A percentile compares a stretch with the other conserved stretches of the same genome.
Conservation (phyloP, 2,113 vertebrate species). For the Sapayoa aenigma region DNA sequence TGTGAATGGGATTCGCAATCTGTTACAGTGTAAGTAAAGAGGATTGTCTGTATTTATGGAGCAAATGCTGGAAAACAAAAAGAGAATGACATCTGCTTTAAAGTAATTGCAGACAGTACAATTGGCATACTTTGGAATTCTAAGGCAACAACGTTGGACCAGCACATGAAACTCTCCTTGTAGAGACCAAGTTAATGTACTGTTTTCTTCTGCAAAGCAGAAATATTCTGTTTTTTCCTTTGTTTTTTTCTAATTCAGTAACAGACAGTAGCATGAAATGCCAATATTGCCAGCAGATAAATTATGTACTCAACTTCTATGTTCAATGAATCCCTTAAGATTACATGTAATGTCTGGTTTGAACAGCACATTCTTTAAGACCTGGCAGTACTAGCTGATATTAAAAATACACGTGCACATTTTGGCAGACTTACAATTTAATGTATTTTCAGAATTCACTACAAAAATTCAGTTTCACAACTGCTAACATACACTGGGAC, state of each 20-base stretch:
- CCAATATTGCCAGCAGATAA: neutral
- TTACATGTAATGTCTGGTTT: neutral
- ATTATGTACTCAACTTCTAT: neutral
- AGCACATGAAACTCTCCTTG: neutral
- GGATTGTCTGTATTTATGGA: neutral
- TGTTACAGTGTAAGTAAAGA: neutral
- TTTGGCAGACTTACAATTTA: neutral
- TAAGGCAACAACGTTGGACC: neutral
- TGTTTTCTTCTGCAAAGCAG: neutral
- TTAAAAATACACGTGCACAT: neutral
- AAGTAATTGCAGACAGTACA: neutral
- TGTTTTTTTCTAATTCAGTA: neutral
- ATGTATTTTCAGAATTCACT: slow-evolving; percentile 4
- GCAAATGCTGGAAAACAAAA: neutral
- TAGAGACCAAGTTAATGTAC: neutral
- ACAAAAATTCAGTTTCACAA: neutral
- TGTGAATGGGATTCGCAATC: neutral
- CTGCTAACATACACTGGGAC: neutral
- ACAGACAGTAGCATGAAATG: neutral
- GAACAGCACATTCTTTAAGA: neutral
- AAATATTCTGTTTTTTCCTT: neutral
- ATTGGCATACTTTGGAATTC: neutral
- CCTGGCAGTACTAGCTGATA: neutral
- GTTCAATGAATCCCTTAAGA: neutral
- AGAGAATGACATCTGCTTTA: neutral